Evolutionary conservation across 1,140 invertebrate species (phyloP), one percentile per base, ranked within the genome.

Genomic region (Leguminivora glycinivorella): DNA sequence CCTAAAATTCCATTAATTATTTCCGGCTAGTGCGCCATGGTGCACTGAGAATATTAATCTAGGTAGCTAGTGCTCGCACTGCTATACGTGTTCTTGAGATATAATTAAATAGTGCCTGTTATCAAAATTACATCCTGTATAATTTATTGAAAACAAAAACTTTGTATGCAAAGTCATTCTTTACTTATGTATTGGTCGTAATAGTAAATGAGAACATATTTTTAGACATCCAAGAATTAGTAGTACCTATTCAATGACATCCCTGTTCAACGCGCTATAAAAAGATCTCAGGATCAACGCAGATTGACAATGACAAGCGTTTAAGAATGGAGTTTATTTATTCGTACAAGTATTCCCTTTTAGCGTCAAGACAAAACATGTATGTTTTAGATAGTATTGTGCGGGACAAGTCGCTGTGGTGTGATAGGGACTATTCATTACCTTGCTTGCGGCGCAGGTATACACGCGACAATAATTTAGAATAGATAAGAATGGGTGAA

Each of bases 281-380:
- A 91, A 89, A 91, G 83, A 85, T 69, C 78, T 77, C 77, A 70
- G 80, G 82, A 88, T 86, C 82, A 87, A 83, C 79, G 76, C 73
- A 78, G 84, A 90, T 90, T 88, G 88, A 89, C 89, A 87, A 87
- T 85, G 87, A 89, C 87, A 88, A 85, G 85, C 83, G 82, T 86
- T 88, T 89, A 88, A 88, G 80, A 75, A 80, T 79, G 72, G 26
- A 56, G 80, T 84, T 88, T 91, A 89, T 91, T 91, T 91, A 90
- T 91, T 84, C 86, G 76, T 84, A 91, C 89, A 91, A 83, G 88
- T 79, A 85, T 91, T 91, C 78, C 88, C 88, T 91, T 87, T 91
- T 91, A 91, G 85, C 84, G 82, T 81, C 68, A 76, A 82, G 75
- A 87, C 83, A 82, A 85, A 88, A 90, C 85, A 85, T 89, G 79